Evolutionary conservation across 2,113 vertebrate genomes (phyloP).

Genomic region (Pandion haliaetus): DNA sequence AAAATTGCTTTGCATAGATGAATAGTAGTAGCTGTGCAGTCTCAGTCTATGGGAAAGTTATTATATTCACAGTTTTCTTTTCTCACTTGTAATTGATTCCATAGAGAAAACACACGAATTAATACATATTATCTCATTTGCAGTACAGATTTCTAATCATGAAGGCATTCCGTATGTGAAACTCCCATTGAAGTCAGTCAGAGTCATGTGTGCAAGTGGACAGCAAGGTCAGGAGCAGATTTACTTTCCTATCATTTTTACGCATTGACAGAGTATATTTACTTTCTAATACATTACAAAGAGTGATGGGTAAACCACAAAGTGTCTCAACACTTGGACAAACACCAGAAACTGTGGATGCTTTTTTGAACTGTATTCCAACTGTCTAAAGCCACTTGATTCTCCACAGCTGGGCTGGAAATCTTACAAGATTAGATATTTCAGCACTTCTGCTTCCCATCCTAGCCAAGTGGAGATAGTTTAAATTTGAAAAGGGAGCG

Average conservation of each 20-base stretch:
- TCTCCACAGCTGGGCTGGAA: slow-evolving; percentile 47
- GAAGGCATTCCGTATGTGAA: neutral
- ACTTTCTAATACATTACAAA: neutral
- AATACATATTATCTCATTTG: neutral
- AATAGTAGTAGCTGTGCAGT: neutral
- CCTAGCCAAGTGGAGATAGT: neutral
- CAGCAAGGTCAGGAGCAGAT: neutral
- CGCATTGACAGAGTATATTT: neutral
- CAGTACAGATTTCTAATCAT: neutral
- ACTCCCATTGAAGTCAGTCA: neutral
- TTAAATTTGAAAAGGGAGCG: neutral
- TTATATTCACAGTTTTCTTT: slow-evolving; percentile 47
- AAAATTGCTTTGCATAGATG: neutral
- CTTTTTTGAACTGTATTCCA: slow-evolving; percentile 40
- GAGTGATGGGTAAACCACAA: slow-evolving; percentile 19
- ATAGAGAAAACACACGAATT: slow-evolving; percentile 27
- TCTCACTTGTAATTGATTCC: slow-evolving; percentile 52
- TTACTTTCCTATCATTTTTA: neutral
- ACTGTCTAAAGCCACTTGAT: slow-evolving; percentile 40
- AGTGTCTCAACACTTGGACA: neutral
- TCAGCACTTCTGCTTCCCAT: slow-evolving; percentile 40
- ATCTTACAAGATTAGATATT: slow-evolving; percentile 14
- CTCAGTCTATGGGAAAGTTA: slow-evolving; percentile 20
- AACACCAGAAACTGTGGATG: slow-evolving; percentile 2
- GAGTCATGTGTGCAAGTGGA: neutral